A percentile compares a stretch with the other conserved stretches of the same genome.
Conservation (phyloP, 2,113 vertebrate genomes). For the Pelmatolapia mariae region DNA sequence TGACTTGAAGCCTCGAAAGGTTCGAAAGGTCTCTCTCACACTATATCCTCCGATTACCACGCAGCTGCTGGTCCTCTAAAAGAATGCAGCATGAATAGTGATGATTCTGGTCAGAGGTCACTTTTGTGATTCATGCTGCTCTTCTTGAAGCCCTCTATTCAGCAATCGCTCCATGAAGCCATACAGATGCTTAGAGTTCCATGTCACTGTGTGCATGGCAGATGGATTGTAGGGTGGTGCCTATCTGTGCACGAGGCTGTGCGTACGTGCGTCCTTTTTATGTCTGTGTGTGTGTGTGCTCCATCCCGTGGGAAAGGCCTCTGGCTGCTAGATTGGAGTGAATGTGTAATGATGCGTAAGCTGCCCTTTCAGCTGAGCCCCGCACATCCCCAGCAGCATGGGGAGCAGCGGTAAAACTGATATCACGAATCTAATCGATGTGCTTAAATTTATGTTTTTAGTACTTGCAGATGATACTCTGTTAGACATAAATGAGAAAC, state of each 20-base stretch:
- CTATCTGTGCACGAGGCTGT: background rate
- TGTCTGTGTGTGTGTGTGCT: background rate
- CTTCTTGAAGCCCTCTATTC: background rate
- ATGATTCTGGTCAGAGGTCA: conserved; percentile 26
- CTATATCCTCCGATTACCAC: background rate
- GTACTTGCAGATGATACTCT: background rate
- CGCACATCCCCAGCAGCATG: background rate
- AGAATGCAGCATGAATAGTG: background rate
- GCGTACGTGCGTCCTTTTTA: background rate
- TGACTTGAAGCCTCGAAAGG: background rate
- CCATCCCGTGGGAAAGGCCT: conserved; percentile 60
- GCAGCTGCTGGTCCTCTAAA: background rate
- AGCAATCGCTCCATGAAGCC: background rate
- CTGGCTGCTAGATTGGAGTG: conserved; percentile 27
- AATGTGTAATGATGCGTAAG: conserved; percentile 49
- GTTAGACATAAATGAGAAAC: background rate
- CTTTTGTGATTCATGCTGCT: background rate
- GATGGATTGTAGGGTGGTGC: conserved; percentile 23
- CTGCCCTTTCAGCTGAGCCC: conserved; percentile 47
- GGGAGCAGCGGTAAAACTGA: background rate
- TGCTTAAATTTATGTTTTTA: background rate
- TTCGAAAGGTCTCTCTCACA: background rate
- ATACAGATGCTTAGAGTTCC: conserved; percentile 17
- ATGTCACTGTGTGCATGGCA: background rate
- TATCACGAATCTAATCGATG: background rate